Percentiles rank a stretch among this genome's conserved stretches.
Conservation (phyloP, 2,888 invertebrate genomes). For the Steinernema hermaphroditum region DNA sequence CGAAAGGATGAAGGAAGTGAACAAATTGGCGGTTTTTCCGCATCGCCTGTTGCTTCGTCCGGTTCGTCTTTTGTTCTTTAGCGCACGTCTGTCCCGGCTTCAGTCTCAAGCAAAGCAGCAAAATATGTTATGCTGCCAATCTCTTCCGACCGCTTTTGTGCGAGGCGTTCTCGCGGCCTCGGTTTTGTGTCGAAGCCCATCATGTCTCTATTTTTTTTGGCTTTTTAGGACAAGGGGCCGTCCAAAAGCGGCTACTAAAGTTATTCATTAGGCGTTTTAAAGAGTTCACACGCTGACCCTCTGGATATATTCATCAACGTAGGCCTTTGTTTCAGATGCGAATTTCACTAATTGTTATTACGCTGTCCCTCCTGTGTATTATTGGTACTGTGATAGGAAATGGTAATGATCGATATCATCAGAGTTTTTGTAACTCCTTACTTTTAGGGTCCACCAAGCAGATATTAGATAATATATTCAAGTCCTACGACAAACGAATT, state of each 20-base stretch:
- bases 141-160: background rate
- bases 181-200: slow-evolving; percentile 5
- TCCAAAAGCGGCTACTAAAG: no score
- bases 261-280: no score
- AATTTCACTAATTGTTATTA: background rate
- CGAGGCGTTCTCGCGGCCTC: background rate
- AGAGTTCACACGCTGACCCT: no score
- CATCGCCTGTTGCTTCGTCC: slow-evolving; percentile 1
- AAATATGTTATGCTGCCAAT: slow-evolving; percentile 10
- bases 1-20: background rate
- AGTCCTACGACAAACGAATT: slow-evolving; percentile 56
- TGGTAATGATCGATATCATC: background rate
- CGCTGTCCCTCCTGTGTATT: background rate
- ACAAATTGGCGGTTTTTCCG: slow-evolving; percentile 23
- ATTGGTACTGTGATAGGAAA: background rate
- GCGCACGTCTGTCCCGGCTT: background rate
- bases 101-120: background rate
- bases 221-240: no score
- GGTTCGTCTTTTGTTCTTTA: background rate
- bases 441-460: background rate
- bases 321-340: background rate
- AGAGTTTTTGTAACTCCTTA: background rate
- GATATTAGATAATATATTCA: slow-evolving; percentile 45
- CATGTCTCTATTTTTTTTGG: background rate
- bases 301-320: no score